phyloP scores from a whole-genome alignment of 2,797 vertebrate species.

The Eidolon dupreanum region DNA sequence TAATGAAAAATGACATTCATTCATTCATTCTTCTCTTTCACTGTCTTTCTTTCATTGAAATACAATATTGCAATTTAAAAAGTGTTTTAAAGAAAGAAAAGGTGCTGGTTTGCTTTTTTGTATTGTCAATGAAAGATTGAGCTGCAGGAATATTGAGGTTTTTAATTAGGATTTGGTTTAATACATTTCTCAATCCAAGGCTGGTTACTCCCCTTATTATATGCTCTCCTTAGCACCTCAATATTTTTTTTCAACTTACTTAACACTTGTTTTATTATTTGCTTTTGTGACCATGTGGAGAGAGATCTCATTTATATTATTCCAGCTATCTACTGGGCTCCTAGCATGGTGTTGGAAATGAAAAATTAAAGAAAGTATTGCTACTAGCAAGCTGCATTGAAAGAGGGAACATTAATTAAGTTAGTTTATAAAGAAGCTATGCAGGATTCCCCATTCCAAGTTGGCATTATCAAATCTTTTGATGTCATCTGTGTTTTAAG shows the following conservation, averaged over 20 bases:
- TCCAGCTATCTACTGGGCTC: neutral
- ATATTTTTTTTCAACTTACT: neutral
- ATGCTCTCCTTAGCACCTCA: neutral
- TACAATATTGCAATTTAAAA: neutral
- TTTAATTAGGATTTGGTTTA: neutral
- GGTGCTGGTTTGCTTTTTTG: neutral
- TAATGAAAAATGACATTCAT: neutral
- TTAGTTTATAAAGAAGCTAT: neutral
- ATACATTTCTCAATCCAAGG: neutral
- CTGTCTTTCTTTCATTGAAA: neutral
- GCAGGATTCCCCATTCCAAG: neutral
- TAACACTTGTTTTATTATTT: neutral
- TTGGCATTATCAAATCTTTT: neutral
- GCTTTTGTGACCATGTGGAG: neutral
- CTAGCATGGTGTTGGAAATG: neutral
- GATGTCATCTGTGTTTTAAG: neutral
- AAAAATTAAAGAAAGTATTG: constrained; percentile 18
- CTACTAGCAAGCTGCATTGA: neutral
- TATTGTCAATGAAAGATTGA: neutral
- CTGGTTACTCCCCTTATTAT: neutral
- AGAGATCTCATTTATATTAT: neutral
- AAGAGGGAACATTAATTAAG: neutral
- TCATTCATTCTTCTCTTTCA: neutral
- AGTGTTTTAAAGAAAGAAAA: neutral
- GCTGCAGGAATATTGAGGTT: neutral